Conservation (phyloP, 2,888 invertebrate species). For the Acleris holmiana region DNA sequence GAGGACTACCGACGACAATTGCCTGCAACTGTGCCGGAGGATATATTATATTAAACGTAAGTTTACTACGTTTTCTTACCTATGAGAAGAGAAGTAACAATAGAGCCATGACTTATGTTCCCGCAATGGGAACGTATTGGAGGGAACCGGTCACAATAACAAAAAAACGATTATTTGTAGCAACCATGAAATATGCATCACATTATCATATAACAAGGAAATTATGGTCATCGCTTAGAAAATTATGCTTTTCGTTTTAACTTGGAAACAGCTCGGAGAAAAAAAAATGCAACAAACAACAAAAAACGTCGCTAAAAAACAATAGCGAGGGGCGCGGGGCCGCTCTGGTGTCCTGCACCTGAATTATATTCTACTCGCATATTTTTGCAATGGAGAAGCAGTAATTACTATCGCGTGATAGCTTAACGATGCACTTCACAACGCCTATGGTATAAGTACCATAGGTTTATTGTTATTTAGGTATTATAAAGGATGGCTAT, state of each 20-base stretch:
- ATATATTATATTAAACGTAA: not conserved
- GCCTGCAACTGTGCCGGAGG: no score
- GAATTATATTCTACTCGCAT: constrained; percentile 40
- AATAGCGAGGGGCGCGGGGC: constrained; percentile 42
- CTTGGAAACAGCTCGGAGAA: constrained; percentile 63
- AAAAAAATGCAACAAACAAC: constrained; percentile 46
- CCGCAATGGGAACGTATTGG: constrained; percentile 64
- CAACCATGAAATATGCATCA: constrained; percentile 78
- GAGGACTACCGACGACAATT: no score
- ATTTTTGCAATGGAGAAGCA: constrained; percentile 40
- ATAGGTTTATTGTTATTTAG: constrained; percentile 54
- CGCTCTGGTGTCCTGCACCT: constrained; percentile 48
- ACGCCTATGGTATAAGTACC: constrained; percentile 52
- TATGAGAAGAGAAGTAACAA: constrained; percentile 36
- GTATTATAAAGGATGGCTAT: constrained; percentile 58
- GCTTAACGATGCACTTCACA: constrained; percentile 54
- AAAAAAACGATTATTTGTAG: constrained; percentile 74
- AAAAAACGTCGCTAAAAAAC: constrained; percentile 30
- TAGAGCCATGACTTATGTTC: constrained; percentile 55
- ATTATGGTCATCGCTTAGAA: constrained; percentile 79
- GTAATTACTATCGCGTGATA: constrained; percentile 53
- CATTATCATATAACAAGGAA: constrained; percentile 84
- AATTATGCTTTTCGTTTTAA: constrained; percentile 81
- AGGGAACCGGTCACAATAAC: constrained; percentile 72
- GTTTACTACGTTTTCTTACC: constrained; percentile 1